phyloP scores from a whole-genome alignment of 2,888 invertebrate species.

The Mimachlamys varia region DNA sequence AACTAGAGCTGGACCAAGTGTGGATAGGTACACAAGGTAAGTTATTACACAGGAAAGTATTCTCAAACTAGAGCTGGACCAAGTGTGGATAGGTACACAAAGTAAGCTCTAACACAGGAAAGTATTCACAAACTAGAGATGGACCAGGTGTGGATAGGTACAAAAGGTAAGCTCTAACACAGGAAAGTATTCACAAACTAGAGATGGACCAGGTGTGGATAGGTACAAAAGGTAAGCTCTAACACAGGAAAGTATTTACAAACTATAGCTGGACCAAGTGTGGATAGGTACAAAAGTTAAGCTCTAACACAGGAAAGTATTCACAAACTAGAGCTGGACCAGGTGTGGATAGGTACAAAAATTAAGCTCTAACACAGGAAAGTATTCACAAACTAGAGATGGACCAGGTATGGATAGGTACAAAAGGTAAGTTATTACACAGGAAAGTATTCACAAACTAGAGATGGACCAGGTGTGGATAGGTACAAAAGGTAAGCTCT shows the following conservation, averaged over 20 bases:
- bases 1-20: conserved; percentile 93
- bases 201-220: conserved; percentile 95
- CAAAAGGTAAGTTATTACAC: no score
- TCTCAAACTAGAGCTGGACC: conserved; percentile 94
- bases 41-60: no score
- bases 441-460: no score
- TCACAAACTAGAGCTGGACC: conserved; percentile 94
- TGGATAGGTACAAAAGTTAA: conserved; percentile 97
- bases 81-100: conserved; percentile 95
- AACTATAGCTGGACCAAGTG: conserved; percentile 93
- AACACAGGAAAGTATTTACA: no score
- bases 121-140: conserved; percentile 94
- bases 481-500: conserved; percentile 94
- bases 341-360: conserved; percentile 95
- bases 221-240: conserved; percentile 94
- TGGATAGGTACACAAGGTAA: conserved; percentile 92
- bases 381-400: conserved; percentile 94
- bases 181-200: no score
- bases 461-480: conserved; percentile 95
- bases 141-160: conserved; percentile 95
- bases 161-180: no score
- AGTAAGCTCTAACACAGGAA: no score
- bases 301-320: no score
- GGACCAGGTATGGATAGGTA: conserved; percentile 96
- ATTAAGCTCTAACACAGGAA: no score